Base-by-base conservation (phyloP, 92 coral and sea anemone species). In the Phenganax subtilis region DNA sequence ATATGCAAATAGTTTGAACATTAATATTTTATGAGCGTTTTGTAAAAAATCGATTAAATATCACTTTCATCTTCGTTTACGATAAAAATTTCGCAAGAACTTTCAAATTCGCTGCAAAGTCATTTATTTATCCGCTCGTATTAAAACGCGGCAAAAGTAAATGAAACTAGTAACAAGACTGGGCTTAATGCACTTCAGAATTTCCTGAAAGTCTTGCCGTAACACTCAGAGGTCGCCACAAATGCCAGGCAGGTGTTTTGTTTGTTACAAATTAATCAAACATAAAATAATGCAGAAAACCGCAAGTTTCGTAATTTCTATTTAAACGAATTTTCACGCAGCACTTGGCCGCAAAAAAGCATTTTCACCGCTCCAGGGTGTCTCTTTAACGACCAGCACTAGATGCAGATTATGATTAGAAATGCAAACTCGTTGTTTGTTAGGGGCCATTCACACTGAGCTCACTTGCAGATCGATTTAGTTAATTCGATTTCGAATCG, bases 21-120 rank as follows among this genome's bases (percentile, higher is more conserved):
- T 68, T 14, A 68, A 68, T 68, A 68, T 68, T 68, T 68, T 12
- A 68, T 30, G 73, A 68, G 53, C 37, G 10, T 64, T 30, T 68
- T 68, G 16, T 68, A 10, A 9, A 30, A 68, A 37, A 68, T 25
- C 73, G 15, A 68, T 64, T 9, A 64, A 64, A 64, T 20, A 2
- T 7, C 37, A 64, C 70, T 64, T 20, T 20, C 47, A 5, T 37
- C 5, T 37, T 37, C 47, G 12, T 59, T 6, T 59, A 59, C 65
- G 17, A 14, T 14, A 12, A 59, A 15, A 64, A 0, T 17, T 37
- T 37, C 2, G 47, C 5, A 1, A 5, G 47, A 37, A 37, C 47
- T 37, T 37, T 37, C 47, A 37, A 37, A 37, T 37, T 37, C 47
- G 47, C 47, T 37, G 47, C 47, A 37, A 37, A 37, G 47, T 37